A percentile compares a stretch with the other conserved stretches of the same genome.
Evolutionary conservation across 2,113 vertebrate species (phyloP).

Genomic region (Sceloporus tristichus): DNA sequence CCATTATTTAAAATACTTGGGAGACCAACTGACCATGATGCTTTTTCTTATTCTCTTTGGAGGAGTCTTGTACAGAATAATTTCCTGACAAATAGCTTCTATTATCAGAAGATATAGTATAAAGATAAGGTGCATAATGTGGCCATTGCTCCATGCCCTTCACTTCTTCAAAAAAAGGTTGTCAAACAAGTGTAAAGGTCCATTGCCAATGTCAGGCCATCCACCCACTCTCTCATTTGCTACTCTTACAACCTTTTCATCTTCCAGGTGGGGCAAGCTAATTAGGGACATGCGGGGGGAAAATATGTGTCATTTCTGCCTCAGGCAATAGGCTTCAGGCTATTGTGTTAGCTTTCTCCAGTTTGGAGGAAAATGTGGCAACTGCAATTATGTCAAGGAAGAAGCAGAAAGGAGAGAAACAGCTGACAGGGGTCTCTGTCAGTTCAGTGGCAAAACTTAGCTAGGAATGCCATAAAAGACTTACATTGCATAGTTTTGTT

Average conservation of each 20-base stretch:
- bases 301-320: not conserved
- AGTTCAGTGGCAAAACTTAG: not conserved
- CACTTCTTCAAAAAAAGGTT: not conserved
- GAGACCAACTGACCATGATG: not conserved
- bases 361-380: not conserved
- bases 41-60: not conserved
- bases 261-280: not conserved
- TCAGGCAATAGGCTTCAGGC: conserved; percentile 1
- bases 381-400: not conserved
- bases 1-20: not conserved
- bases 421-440: not conserved
- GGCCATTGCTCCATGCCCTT: not conserved
- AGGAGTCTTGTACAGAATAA: not conserved
- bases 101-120: not conserved
- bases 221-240: not conserved
- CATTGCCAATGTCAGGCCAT: not conserved
- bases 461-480: not conserved
- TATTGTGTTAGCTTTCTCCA: not conserved
- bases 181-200: not conserved
- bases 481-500: too few species aligned
- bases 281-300: not conserved
- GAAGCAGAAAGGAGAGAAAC: not conserved
- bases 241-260: not conserved
- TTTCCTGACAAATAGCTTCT: not conserved
- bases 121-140: not conserved